phyloP scores from a whole-genome alignment of 2,113 vertebrate genomes.

The Phaethornis superciliosus region DNA sequence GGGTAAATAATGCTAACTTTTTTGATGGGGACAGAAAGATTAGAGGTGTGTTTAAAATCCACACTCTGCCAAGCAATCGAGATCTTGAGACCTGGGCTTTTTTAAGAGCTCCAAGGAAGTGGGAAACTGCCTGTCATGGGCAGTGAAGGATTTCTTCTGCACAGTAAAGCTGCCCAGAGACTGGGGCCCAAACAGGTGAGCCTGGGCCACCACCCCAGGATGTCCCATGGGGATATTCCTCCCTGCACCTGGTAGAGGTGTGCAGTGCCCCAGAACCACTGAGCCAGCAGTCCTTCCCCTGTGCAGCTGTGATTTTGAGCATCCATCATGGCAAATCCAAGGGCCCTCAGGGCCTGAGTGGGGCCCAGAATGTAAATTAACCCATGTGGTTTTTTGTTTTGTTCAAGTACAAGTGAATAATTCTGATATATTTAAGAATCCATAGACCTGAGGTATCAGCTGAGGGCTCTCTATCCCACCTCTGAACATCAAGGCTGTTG shows the following conservation, averaged over 20 bases:
- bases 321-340: neutral
- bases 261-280: fast-evolving
- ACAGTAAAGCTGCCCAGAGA: neutral
- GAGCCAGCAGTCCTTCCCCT: neutral
- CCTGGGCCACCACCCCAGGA: neutral
- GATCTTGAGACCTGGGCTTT: neutral
- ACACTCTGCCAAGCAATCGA: fast-evolving
- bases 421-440: neutral
- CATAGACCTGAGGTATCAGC: neutral
- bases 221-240: neutral
- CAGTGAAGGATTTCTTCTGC: neutral
- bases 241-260: fast-evolving
- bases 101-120: neutral
- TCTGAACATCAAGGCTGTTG: neutral
- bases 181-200: neutral
- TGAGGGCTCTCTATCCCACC: neutral
- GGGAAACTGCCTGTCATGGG: neutral
- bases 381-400: too few relatives aligned
- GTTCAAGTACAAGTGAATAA: neutral
- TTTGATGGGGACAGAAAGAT: neutral
- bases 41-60: neutral
- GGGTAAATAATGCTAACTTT: neutral
- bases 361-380: neutral
- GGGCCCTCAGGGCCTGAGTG: fast-evolving
- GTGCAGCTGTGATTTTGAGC: neutral